These are phyloP conservation scores for Phacellophora camtschatica DNA, from an alignment of 30 jellyfish, hydroid and myxozoan species.

Conservation along the genomic window DNA sequence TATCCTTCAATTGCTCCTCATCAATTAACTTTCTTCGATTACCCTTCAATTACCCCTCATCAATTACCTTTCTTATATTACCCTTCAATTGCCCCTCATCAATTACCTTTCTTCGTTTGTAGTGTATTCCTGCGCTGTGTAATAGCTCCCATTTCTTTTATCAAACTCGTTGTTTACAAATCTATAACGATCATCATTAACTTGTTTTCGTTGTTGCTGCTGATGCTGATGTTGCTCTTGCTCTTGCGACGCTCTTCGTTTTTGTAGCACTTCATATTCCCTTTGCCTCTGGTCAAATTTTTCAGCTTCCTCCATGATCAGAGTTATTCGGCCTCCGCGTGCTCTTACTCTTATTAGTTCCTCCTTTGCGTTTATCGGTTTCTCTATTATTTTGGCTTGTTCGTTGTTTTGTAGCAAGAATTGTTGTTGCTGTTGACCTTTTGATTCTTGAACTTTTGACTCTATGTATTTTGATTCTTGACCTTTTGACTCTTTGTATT, in stretches of 20 bases:
- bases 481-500: not conserved
- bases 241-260: constrained; percentile 4
- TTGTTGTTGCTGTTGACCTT: not conserved
- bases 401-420: constrained; percentile 44
- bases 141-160: constrained; percentile 17
- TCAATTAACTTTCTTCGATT: too few species aligned
- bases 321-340: constrained; percentile 64
- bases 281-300: constrained; percentile 43
- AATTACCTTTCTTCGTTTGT: not conserved
- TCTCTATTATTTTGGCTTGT: constrained; percentile 36
- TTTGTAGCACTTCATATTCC: constrained; percentile 45
- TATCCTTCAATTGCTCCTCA: too few species aligned
- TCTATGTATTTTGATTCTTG: not conserved
- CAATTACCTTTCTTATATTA: too few species aligned
- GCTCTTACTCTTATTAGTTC: constrained; percentile 66
- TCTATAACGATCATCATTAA: constrained; percentile 53
- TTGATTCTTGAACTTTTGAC: too few species aligned
- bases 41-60: too few species aligned
- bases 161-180: constrained; percentile 57
- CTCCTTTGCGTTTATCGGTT: not conserved
- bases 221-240: too few species aligned
- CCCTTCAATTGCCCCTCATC: too few species aligned
- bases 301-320: constrained; percentile 76
- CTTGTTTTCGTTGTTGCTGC: constrained; percentile 32
- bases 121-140: constrained; percentile 12